Percentiles rank a stretch among this genome's conserved stretches.
phyloP scores from a whole-genome alignment of 2,113 vertebrate genomes.

The Protobothrops mucrosquamatus region DNA sequence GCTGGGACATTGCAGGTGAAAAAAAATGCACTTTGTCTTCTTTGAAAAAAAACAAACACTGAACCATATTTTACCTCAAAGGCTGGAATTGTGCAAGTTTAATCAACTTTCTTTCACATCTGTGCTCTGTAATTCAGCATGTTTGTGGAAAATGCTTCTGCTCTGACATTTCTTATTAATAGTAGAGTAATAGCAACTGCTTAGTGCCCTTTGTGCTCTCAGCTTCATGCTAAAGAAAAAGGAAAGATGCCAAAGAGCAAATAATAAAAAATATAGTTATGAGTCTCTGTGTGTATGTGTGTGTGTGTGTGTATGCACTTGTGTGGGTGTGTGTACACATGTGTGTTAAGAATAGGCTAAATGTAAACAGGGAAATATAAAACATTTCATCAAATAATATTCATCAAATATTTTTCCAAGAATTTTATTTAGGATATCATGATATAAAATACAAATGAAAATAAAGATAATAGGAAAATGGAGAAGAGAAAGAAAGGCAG shows the following conservation, averaged over 20 bases:
- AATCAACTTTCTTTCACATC: constrained; percentile 61
- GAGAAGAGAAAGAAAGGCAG: not conserved
- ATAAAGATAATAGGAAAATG: not conserved
- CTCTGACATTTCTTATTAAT: constrained; percentile 58
- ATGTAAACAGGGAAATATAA: not conserved
- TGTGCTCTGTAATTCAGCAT: constrained; percentile 45
- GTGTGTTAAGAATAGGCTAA: not conserved
- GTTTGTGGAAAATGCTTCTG: constrained; percentile 40
- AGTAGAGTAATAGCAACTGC: constrained; percentile 44
- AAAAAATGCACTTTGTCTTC: constrained; percentile 36
- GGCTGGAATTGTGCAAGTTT: constrained; percentile 48
- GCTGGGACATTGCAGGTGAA: constrained; percentile 36
- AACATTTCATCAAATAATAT: not conserved
- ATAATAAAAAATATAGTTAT: constrained; percentile 30
- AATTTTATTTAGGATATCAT: not conserved
- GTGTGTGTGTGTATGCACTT: not conserved
- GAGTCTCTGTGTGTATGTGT: not conserved
- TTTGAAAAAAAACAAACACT: not conserved
- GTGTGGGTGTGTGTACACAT: not conserved
- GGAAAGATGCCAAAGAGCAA: constrained; percentile 27
- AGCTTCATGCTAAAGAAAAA: constrained; percentile 41
- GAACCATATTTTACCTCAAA: constrained; percentile 47
- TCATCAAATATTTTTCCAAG: not conserved
- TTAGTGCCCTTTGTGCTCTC: not conserved
- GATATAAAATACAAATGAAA: not conserved